Base-by-base conservation (phyloP, 2,888 invertebrate genomes). In the Nemotelus nigrinus region DNA sequence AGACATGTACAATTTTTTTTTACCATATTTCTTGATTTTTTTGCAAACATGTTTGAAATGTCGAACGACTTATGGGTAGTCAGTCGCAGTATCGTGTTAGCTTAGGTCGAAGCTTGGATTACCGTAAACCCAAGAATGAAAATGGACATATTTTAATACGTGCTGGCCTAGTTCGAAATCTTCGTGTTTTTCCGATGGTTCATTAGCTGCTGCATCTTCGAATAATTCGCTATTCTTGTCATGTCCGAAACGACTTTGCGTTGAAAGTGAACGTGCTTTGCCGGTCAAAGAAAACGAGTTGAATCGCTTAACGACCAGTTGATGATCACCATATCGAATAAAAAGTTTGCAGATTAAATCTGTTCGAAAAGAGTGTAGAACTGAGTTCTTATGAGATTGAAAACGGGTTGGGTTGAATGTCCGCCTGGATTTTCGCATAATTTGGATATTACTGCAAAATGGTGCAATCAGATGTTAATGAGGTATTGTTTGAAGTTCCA, bases 301-400 rank as follows among this genome's bases (percentile, higher is more conserved):
- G 25, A 25, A 25, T 25, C 25, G 25, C 25, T 25, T 25, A 25
- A 25, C 25, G 25, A 25, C 25, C 25, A 25, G 25, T 25, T 25
- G 25, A 25, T 25, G 25, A 25, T 25, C 25, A 25, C 25, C 25
- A 25, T 25, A 25, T 25, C 25, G 25, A 25, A 25, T 25, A 25
- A 25, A 25, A 25, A 25, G 25, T 25, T 25, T 25, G 25, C 25
- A 25, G 25, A 25, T 25, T 25, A 25, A 25, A 25, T 25, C 25
- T 25, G 25, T 25, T 25, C 25, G 25, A 60, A 60, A 60, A 39
- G 3, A 39, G 60, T 60, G 25, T 60, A 7, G 25, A 60, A 60
- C 25, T 7, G 60, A 25, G 67, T 68, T 65, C 65, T 47, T 68
- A 68, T 68, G 67, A 68, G 50, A 48, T 68, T 68, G 39, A 68